Conservation (phyloP, 2,888 invertebrate species). For the Leptinotarsa peninsularis region DNA sequence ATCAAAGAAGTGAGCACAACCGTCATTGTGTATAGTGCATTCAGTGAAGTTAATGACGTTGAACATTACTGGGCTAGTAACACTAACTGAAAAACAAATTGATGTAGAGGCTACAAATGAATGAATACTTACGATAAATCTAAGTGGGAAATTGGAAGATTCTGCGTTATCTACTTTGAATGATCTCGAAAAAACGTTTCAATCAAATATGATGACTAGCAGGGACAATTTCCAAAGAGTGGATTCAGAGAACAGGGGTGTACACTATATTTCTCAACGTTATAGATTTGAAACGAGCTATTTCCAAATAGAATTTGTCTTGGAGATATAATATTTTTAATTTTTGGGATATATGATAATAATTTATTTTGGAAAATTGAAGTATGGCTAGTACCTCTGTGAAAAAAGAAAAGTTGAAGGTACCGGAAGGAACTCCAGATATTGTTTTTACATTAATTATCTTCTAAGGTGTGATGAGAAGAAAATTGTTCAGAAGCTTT, state of each 20-base stretch:
- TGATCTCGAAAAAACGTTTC: conserved; percentile 59
- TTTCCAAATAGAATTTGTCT: not conserved
- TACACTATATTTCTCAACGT: conserved; percentile 1
- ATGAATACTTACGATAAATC: conserved; percentile 51
- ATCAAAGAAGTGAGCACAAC: not conserved
- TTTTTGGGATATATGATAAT: too few species aligned
- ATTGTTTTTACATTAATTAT: too few species aligned
- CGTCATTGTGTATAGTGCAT: not conserved
- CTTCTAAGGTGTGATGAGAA: too few species aligned
- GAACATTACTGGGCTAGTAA: conserved; percentile 34
- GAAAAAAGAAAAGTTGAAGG: too few species aligned
- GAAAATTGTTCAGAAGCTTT: not conserved
- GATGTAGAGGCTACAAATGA: conserved; percentile 29
- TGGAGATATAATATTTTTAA: too few species aligned
- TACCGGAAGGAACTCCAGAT: too few species aligned
- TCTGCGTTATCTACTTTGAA: conserved; percentile 57
- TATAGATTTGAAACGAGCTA: not conserved
- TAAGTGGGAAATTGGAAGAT: conserved; percentile 58
- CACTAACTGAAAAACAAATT: conserved; percentile 29
- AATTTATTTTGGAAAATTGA: too few species aligned
- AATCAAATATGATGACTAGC: conserved; percentile 62
- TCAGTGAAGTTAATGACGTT: conserved; percentile 23
- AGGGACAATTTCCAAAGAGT: conserved; percentile 44
- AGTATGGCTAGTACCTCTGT: too few species aligned
- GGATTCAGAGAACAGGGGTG: conserved; percentile 37